phyloP scores from a whole-genome alignment of 2,113 vertebrate species.

The Dipodomys merriami region DNA sequence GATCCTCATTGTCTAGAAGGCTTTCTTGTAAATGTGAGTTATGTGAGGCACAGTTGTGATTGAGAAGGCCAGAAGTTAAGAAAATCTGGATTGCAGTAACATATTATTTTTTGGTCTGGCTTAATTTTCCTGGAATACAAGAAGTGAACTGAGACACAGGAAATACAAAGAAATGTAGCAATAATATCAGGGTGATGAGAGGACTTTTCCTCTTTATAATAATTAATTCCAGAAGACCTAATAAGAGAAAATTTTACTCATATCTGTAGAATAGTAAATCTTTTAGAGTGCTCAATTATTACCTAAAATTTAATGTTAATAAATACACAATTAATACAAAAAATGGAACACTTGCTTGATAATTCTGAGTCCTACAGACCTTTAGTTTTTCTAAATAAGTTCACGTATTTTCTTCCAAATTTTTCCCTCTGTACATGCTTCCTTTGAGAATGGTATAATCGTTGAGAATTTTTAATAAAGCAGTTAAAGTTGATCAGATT shows the following conservation, averaged over 20 bases:
- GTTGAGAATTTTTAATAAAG: slow-evolving; percentile 73
- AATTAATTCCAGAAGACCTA: background rate
- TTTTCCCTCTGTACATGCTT: background rate
- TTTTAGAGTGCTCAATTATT: background rate
- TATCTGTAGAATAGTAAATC: background rate
- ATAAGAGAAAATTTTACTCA: background rate
- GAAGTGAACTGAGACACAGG: slow-evolving; percentile 2
- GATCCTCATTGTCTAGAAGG: background rate
- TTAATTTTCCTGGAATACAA: slow-evolving; percentile 18
- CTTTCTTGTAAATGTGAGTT: background rate
- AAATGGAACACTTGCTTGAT: slow-evolving; percentile 3
- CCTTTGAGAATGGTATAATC: slow-evolving; percentile 42
- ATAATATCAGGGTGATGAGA: background rate
- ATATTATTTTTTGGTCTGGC: background rate
- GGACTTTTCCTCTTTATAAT: background rate
- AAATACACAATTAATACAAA: background rate
- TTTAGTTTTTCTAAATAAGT: background rate
- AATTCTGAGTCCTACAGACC: background rate
- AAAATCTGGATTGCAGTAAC: background rate
- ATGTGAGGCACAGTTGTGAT: background rate
- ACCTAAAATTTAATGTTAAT: slow-evolving; percentile 13
- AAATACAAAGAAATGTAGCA: background rate
- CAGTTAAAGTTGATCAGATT: slow-evolving; percentile 62
- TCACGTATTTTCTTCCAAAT: background rate
- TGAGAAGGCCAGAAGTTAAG: background rate